These are phyloP conservation scores for Bombus haemorrhoidalis DNA, from an alignment of 1,140 invertebrate species.

Conservation along the genomic window DNA sequence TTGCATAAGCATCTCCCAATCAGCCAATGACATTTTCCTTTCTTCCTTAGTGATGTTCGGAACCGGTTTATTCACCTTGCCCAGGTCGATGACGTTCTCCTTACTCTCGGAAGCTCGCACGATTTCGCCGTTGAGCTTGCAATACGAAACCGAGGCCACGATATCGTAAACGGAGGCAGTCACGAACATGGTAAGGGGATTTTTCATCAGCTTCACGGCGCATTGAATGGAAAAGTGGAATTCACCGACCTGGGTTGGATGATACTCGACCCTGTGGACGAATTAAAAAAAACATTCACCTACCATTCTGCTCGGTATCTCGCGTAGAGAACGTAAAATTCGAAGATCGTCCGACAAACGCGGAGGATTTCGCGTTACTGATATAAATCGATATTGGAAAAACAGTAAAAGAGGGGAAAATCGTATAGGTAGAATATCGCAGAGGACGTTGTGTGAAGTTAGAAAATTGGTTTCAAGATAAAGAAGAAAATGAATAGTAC, in stretches of 20 bases:
- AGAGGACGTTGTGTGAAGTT: no score
- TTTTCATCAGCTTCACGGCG: conserved; percentile 74
- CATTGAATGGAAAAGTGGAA: conserved; percentile 76
- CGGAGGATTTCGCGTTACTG: no score
- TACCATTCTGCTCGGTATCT: neutral
- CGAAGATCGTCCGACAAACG: no score
- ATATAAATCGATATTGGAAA: no score
- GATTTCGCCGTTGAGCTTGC: conserved; percentile 48
- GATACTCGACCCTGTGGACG: conserved; percentile 75
- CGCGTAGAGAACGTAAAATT: neutral
- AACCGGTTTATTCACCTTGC: conserved; percentile 67
- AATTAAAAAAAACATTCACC: conserved; percentile 33
- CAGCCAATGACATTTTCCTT: neutral
- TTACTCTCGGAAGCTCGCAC: conserved; percentile 61
- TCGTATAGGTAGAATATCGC: no score
- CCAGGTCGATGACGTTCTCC: conserved; percentile 78
- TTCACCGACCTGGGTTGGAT: conserved; percentile 71
- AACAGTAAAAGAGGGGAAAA: no score
- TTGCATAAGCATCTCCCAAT: neutral
- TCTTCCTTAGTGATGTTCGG: neutral
- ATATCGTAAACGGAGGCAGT: conserved; percentile 71
- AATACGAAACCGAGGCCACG: conserved; percentile 60
- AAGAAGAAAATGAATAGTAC: no score
- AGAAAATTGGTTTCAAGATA: no score
- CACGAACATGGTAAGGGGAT: conserved; percentile 73